These are phyloP conservation scores for Dendropsophus ebraccatus DNA, from an alignment of 2,113 vertebrate species.

Conservation along the genomic window DNA sequence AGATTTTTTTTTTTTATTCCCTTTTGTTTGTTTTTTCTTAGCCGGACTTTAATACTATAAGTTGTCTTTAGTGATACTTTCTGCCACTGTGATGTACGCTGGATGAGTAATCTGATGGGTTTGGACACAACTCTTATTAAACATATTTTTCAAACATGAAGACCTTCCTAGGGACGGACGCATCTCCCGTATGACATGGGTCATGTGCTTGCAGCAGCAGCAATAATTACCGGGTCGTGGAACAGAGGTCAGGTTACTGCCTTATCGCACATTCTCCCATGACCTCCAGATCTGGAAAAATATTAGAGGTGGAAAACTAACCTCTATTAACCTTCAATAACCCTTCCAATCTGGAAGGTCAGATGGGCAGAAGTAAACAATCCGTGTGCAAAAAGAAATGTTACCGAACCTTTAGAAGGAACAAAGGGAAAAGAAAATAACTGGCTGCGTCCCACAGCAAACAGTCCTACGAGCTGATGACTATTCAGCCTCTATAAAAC, in stretches of 20 bases:
- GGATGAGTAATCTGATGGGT: background rate
- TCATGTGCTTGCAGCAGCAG: conserved; percentile 21
- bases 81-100: background rate
- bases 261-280: conserved; percentile 54
- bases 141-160: background rate
- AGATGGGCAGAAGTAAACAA: conserved; percentile 23
- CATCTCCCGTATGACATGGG: background rate
- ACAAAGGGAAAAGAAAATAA: background rate
- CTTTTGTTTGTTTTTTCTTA: background rate
- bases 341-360: conserved; percentile 8
- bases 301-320: conserved; percentile 19
- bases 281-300: conserved; percentile 39
- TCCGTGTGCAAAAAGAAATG: background rate
- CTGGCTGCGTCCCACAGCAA: background rate
- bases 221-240: conserved; percentile 30
- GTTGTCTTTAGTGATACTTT: background rate
- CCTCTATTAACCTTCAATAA: conserved; percentile 50
- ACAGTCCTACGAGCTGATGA: background rate
- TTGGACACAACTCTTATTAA: background rate
- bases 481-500: background rate
- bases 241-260: conserved; percentile 52
- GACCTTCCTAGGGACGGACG: background rate
- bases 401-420: background rate
- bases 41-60: background rate
- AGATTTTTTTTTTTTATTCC: too few species aligned